Conservation (phyloP, 2,888 invertebrate species). For the Helleia helle region DNA sequence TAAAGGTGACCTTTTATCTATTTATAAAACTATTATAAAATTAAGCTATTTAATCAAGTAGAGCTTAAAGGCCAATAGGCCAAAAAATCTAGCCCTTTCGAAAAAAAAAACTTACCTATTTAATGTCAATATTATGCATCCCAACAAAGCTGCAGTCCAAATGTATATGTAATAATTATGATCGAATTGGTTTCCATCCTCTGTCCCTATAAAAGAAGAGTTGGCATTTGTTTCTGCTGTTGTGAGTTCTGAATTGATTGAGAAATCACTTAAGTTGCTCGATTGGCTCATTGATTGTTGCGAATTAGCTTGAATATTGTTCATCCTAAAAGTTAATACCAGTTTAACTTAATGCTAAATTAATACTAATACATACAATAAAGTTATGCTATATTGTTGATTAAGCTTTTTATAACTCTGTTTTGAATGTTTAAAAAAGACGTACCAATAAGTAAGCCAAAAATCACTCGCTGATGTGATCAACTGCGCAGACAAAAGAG, state of each 20-base stretch:
- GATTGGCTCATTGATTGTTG: not conserved
- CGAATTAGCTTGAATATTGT: not conserved
- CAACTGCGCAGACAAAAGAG: constrained; percentile 76
- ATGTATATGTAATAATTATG: not conserved
- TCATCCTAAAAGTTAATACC: not conserved
- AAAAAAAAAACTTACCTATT: not conserved
- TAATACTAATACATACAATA: not conserved
- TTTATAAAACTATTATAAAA: no score
- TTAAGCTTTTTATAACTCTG: no score
- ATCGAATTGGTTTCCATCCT: not conserved
- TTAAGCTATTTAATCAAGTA: no score
- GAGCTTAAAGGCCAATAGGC: no score
- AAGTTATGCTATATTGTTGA: not conserved
- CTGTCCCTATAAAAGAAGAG: not conserved
- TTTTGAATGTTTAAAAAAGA: not conserved
- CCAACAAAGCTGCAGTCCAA: not conserved
- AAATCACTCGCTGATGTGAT: constrained; percentile 81
- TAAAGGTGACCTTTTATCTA: no score
- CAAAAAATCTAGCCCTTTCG: no score
- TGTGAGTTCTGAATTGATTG: not conserved
- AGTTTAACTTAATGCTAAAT: not conserved
- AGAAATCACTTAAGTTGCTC: not conserved
- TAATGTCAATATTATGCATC: not conserved
- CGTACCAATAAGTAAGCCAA: constrained; percentile 84
- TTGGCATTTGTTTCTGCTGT: not conserved